Percentiles rank a stretch among this genome's conserved stretches.
phyloP scores from a whole-genome alignment of 1,140 invertebrate species.

The Scaptomyza pallida region DNA sequence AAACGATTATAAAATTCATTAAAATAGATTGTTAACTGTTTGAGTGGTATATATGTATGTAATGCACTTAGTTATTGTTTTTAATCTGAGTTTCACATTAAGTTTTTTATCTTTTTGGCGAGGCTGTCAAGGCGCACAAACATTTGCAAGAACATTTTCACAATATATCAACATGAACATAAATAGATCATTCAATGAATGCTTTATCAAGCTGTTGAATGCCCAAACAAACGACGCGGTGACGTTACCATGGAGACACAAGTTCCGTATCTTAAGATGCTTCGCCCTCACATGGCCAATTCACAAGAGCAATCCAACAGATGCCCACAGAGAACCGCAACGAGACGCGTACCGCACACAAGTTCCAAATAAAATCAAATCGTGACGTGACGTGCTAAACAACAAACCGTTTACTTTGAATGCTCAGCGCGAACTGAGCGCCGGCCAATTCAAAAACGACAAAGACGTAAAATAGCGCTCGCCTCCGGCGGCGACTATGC shows the following conservation, averaged over 20 bases:
- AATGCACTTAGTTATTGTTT: constrained; percentile 5
- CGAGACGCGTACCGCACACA: constrained; percentile 22
- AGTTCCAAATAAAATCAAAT: constrained; percentile 13
- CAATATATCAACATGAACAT: constrained; percentile 23
- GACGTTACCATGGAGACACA: constrained; percentile 18
- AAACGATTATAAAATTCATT: not conserved
- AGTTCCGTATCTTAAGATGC: constrained; percentile 34
- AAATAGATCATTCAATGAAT: constrained; percentile 44
- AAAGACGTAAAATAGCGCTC: not conserved
- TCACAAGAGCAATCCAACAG: constrained; percentile 23
- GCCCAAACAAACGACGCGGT: not conserved
- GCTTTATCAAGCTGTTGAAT: constrained; percentile 51
- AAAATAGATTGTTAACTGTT: not conserved
- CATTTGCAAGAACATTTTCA: constrained; percentile 21
- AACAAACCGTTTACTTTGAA: constrained; percentile 58
- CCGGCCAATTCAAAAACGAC: constrained; percentile 8
- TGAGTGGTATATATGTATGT: not conserved
- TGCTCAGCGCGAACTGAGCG: constrained; percentile 60
- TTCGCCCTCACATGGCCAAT: constrained; percentile 62
- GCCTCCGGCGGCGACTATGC: constrained; percentile 13
- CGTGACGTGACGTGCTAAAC: constrained; percentile 16
- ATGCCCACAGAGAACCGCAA: constrained; percentile 6
- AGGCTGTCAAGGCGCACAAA: constrained; percentile 11
- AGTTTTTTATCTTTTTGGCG: constrained; percentile 12
- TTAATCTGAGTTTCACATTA: too few relatives aligned